Evolutionary conservation across 2,888 invertebrate species (phyloP), one percentile per base, ranked within the genome.

Genomic region (Eumacrocentrus americanus): DNA sequence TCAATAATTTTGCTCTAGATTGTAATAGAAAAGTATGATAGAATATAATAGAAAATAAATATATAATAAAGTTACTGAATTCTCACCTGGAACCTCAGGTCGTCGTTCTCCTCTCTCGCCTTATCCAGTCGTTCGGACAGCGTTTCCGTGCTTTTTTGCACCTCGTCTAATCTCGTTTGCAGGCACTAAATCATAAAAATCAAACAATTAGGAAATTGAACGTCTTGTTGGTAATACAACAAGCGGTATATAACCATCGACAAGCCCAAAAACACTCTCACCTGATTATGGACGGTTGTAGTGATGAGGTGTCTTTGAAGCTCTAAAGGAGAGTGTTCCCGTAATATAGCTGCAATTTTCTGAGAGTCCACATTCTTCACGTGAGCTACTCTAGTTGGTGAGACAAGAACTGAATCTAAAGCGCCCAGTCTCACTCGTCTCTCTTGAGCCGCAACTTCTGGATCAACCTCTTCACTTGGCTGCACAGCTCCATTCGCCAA

Each of bases 251-350:
- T 9, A 37, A 25, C 25, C 1, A 35, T 42, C 14, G 4, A 23
- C n/a, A n/a, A n/a, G n/a, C n/a, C n/a, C n/a, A n/a, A n/a, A n/a
- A n/a, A n/a, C n/a, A n/a, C n/a, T n/a, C 16, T 52, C 74, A 92
- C 92, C 89, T 94, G 91, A 84, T 92, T 92, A 80, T 91, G 89
- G 77, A 91, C 91, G 78, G 91, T 90, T 72, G 90, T 86, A 29
- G 88, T 89, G 68, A 94, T 87, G 67, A 94, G 84, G 83, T 93
- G 93, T 72, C 92, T 88, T 82, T 92, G 92, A 76, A 94, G 85
- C 83, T 92, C 91, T 70, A 92, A 83, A 60, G 91, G 89, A 83
- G 91, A 91, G 72, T 88, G 87, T 84, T 94, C 93, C 73, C 87
- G 85, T 74, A 94, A 86, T 83, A 94, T 93, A 82, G 92, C 92